A percentile compares a stretch with the other conserved stretches of the same genome.
phyloP scores from a whole-genome alignment of 2,113 vertebrate species.

The Rhea pennata region DNA sequence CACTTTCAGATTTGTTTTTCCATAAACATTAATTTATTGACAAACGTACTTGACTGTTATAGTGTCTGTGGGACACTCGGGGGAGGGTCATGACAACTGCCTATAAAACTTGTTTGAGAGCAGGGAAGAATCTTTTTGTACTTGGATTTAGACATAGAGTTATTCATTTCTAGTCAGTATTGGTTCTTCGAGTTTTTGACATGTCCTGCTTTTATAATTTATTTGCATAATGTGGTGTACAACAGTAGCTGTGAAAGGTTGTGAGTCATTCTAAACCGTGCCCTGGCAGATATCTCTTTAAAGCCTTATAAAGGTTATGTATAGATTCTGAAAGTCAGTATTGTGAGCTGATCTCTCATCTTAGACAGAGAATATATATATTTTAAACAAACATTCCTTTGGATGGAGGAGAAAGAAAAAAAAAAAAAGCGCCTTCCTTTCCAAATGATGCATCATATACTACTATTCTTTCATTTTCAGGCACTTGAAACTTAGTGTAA shows the following conservation, averaged over 20 bases:
- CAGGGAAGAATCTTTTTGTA: rapidly evolving
- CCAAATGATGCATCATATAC: not conserved
- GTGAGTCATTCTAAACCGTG: not conserved
- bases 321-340: not conserved
- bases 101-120: rapidly evolving
- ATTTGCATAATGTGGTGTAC: too few relatives aligned
- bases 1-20: not conserved
- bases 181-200: not conserved
- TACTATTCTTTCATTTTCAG: not conserved
- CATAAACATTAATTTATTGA: rapidly evolving
- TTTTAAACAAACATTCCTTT: not conserved
- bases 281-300: not conserved
- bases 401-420: not conserved
- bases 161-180: not conserved
- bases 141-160: rapidly evolving
- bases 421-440: not conserved
- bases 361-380: not conserved
- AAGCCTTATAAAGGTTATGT: not conserved
- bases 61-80: not conserved
- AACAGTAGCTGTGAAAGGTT: not conserved
- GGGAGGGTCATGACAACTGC: not conserved
- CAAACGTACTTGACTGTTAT: rapidly evolving
- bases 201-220: not conserved
- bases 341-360: not conserved
- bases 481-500: not conserved